Conservation (phyloP, 2,113 vertebrate species). For the Cynopterus brachyotis region DNA sequence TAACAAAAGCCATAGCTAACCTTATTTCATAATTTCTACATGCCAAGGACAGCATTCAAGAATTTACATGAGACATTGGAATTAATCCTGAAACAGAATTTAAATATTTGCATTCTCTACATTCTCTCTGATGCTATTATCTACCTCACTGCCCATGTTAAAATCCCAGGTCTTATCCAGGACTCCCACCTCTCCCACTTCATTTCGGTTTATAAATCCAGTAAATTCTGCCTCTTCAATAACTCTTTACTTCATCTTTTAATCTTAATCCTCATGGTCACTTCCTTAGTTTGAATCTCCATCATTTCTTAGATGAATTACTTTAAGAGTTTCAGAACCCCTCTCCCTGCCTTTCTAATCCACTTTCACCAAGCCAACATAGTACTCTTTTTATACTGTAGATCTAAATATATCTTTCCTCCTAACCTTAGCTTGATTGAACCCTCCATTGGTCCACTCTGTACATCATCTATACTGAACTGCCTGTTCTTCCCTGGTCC, state of each 20-base stretch:
- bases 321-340: background rate
- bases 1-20: background rate
- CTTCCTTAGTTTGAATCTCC: background rate
- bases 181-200: background rate
- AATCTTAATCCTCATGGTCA: background rate
- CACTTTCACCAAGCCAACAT: background rate
- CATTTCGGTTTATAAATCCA: background rate
- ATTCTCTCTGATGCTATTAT: background rate
- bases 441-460: background rate
- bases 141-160: background rate
- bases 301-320: background rate
- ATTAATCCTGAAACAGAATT: background rate
- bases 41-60: background rate
- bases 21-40: background rate
- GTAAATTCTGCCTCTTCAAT: background rate
- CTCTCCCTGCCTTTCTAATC: background rate
- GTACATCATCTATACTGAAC: too few species aligned
- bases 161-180: background rate
- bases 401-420: background rate
- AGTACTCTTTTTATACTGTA: background rate
- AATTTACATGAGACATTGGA: background rate
- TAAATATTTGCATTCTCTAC: background rate
- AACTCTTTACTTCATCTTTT: background rate
- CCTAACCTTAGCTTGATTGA: background rate
- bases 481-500: background rate